Conservation (phyloP, 1,140 invertebrate genomes). For the Cataglyphis hispanica region DNA sequence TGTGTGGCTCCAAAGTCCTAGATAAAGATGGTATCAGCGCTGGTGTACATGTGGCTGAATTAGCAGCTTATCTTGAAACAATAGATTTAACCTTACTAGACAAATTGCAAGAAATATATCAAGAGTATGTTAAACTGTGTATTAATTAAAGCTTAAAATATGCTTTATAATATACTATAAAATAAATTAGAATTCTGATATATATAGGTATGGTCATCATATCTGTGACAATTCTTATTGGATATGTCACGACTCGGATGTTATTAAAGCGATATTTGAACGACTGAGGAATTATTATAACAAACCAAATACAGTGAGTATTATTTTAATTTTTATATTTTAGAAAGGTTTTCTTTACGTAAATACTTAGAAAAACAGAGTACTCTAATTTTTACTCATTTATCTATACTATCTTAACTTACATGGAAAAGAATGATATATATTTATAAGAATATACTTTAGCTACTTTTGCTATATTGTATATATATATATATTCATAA, state of each 20-base stretch:
- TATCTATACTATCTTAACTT: background rate
- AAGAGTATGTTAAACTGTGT: slow-evolving; percentile 86
- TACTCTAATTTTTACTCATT: too few species aligned
- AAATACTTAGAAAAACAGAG: background rate
- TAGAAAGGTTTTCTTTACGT: background rate
- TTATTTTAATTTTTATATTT: slow-evolving; percentile 53
- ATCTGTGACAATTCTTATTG: slow-evolving; percentile 95
- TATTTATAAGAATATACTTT: background rate
- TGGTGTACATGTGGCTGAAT: slow-evolving; percentile 92
- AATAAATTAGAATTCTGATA: slow-evolving; percentile 72
- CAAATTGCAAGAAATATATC: slow-evolving; percentile 94
- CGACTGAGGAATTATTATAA: slow-evolving; percentile 92
- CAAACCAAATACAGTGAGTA: slow-evolving; percentile 88
- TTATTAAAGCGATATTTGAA: slow-evolving; percentile 93
- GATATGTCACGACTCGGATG: slow-evolving; percentile 92
- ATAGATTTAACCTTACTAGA: slow-evolving; percentile 89
- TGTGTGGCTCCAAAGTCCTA: slow-evolving; percentile 94
- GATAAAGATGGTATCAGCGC: slow-evolving; percentile 99
- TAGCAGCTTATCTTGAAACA: slow-evolving; percentile 92
- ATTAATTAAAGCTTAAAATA: slow-evolving; percentile 3
- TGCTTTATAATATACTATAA: slow-evolving; percentile 8
- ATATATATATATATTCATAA: background rate
- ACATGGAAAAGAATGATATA: background rate
- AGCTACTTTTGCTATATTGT: background rate
- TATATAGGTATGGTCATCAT: slow-evolving; percentile 92